Evolutionary conservation across 2,797 vertebrate genomes (phyloP).

Genomic region (Meda fulgida): DNA sequence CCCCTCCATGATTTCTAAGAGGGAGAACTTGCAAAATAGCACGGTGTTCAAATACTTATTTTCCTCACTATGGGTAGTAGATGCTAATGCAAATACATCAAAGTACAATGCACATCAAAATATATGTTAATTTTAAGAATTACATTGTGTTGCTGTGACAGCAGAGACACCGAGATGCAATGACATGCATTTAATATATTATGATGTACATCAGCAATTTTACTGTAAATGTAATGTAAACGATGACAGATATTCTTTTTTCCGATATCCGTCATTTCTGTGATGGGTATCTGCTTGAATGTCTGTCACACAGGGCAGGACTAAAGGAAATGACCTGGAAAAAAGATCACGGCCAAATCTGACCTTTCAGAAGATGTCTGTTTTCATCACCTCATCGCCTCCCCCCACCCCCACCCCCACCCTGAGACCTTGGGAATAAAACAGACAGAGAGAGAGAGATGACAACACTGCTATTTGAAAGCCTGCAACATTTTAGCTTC

Average conservation of each 20-base stretch:
- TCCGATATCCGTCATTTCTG: constrained; percentile 17
- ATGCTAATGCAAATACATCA: neutral
- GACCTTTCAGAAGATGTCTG: constrained; percentile 59
- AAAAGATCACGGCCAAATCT: constrained; percentile 40
- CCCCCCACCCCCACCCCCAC: neutral
- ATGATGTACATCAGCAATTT: neutral
- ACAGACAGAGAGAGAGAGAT: constrained; percentile 21
- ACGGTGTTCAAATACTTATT: too few species aligned
- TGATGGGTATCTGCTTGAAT: constrained; percentile 26
- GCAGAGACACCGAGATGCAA: neutral
- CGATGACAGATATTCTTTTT: constrained; percentile 4
- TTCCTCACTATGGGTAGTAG: neutral
- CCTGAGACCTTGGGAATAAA: constrained; percentile 23
- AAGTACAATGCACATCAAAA: neutral
- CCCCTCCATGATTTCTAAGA: too few species aligned
- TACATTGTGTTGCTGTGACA: neutral
- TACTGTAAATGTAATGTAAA: neutral
- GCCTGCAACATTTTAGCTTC: constrained; percentile 17
- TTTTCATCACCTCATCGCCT: constrained; percentile 51
- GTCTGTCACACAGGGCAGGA: constrained; percentile 18
- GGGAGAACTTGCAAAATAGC: too few species aligned
- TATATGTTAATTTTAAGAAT: neutral
- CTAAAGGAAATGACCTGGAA: constrained; percentile 48
- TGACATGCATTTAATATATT: constrained; percentile 1
- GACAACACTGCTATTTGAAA: constrained; percentile 3